These are phyloP conservation scores for Anableps anableps DNA, from an alignment of 2,797 vertebrate species.

Conservation along the genomic window DNA sequence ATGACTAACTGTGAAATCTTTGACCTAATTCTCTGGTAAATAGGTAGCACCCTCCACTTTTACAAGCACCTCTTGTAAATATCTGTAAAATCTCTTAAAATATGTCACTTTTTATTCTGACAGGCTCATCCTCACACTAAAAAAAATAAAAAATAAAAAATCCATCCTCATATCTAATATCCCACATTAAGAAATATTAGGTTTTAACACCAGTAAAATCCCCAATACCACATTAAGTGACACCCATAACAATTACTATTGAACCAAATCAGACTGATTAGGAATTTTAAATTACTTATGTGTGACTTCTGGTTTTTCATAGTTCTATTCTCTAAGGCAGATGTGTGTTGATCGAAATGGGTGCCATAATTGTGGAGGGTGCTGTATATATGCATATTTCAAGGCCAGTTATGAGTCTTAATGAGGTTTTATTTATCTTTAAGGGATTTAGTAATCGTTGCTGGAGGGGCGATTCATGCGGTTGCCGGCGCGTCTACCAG, in stretches of 20 bases:
- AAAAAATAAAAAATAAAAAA: not conserved
- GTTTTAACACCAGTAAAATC: not conserved
- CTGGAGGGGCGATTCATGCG: not conserved
- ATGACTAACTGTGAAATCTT: too few species aligned
- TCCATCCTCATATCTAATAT: not conserved
- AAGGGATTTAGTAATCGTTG: conserved; percentile 50
- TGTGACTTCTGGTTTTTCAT: too few species aligned
- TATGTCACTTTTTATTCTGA: not conserved
- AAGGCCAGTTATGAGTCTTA: not conserved
- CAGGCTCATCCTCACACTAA: not conserved
- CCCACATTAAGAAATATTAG: not conserved
- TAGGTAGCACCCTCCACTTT: not conserved
- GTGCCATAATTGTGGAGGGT: not conserved
- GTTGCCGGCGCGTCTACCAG: conserved; percentile 63
- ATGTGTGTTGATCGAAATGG: not conserved
- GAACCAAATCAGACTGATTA: not conserved
- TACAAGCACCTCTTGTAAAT: not conserved
- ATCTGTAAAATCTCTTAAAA: not conserved
- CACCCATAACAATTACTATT: not conserved
- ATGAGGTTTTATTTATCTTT: not conserved
- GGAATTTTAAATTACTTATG: not conserved
- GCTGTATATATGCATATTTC: not conserved
- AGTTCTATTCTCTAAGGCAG: too few species aligned
- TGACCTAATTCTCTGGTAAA: not conserved
- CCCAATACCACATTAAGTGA: not conserved